These are phyloP conservation scores for Nemoura dubitans DNA, from an alignment of 2,888 invertebrate species.

Conservation along the genomic window DNA sequence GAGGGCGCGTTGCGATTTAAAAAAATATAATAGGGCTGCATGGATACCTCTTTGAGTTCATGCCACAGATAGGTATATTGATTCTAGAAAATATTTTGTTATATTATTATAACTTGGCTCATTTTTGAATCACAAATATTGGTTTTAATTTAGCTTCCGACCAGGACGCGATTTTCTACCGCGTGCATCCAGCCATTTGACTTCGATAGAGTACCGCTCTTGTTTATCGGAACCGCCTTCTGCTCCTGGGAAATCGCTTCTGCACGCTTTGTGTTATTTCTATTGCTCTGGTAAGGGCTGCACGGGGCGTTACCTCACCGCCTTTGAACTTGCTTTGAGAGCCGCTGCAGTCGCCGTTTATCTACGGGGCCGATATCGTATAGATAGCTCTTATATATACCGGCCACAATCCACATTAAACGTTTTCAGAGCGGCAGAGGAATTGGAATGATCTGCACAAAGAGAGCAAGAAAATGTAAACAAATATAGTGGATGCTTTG, in stretches of 20 bases:
- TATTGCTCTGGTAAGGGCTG: background rate
- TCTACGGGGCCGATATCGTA: background rate
- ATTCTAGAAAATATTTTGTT: too few species aligned
- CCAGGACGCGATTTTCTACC: background rate
- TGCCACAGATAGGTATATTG: too few species aligned
- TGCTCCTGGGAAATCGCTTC: background rate
- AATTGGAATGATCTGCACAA: background rate
- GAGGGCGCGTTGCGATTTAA: too few species aligned
- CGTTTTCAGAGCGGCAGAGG: background rate
- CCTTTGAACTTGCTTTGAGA: constrained; percentile 4
- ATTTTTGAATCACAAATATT: background rate
- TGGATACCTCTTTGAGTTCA: too few species aligned
- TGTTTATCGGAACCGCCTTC: background rate
- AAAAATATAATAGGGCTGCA: too few species aligned
- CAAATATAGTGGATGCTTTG: background rate
- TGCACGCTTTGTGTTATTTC: background rate
- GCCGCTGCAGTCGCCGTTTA: background rate
- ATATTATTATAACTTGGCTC: too few species aligned
- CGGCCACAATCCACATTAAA: background rate
- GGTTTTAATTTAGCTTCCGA: background rate
- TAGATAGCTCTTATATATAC: background rate
- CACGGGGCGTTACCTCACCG: background rate
- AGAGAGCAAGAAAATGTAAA: background rate
- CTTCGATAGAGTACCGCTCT: background rate
- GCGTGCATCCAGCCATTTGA: background rate